Conservation (phyloP, 2,113 vertebrate species). For the Strix aluco region DNA sequence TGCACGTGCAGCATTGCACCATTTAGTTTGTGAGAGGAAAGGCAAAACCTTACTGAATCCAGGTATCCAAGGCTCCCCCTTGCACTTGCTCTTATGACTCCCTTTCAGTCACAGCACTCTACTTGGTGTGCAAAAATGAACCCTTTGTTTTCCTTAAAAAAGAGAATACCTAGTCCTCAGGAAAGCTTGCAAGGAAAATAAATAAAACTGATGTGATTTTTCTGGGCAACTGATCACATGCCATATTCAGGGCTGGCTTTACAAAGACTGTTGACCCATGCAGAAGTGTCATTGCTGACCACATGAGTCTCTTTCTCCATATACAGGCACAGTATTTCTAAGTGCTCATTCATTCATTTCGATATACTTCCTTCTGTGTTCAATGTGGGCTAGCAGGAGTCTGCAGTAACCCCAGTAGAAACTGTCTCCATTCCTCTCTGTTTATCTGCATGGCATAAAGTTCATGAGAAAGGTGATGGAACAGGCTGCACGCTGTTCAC, state of each 20-base stretch:
- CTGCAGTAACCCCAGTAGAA: background rate
- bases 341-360: background rate
- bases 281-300: background rate
- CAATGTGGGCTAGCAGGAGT: background rate
- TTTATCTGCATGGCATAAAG: background rate
- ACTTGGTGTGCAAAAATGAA: background rate
- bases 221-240: background rate
- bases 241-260: background rate
- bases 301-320: background rate
- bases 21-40: background rate
- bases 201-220: background rate
- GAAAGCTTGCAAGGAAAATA: background rate
- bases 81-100: background rate
- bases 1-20: background rate
- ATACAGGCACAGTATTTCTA: background rate
- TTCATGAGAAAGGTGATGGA: background rate
- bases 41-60: background rate
- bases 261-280: background rate
- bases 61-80: background rate
- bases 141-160: background rate
- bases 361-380: background rate
- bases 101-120: background rate
- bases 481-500: background rate
- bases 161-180: background rate
- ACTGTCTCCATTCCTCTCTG: background rate